Percentiles rank a stretch among this genome's conserved stretches.
Evolutionary conservation across 2,113 vertebrate genomes (phyloP).

Genomic region (Megaceryle torquata): DNA sequence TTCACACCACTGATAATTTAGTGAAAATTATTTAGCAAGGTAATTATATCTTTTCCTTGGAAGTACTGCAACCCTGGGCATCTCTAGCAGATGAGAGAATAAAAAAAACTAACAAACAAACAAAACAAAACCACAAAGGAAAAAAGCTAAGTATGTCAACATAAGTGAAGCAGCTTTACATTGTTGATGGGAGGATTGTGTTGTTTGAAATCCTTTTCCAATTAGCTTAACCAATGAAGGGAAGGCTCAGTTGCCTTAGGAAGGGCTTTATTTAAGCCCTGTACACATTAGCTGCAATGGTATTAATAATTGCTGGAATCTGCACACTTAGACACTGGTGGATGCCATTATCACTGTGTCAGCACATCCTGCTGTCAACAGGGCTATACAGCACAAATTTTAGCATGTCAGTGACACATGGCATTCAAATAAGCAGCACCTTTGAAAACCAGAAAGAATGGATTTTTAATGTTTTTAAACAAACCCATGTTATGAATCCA

Average conservation of each 20-base stretch:
- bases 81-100: background rate
- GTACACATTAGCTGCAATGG: background rate
- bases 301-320: slow-evolving; percentile 12
- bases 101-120: background rate
- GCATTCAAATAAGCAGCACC: background rate
- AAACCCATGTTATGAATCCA: background rate
- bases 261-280: slow-evolving; percentile 29
- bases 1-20: background rate
- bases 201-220: slow-evolving; percentile 43
- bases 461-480: background rate
- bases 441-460: background rate
- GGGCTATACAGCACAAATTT: background rate
- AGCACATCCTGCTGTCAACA: slow-evolving; percentile 22
- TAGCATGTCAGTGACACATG: background rate
- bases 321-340: background rate
- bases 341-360: background rate
- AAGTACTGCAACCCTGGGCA: background rate
- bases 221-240: slow-evolving; percentile 32
- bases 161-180: slow-evolving; percentile 17
- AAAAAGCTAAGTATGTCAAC: background rate
- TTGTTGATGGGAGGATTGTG: background rate
- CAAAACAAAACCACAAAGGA: background rate
- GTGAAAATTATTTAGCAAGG: background rate
- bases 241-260: slow-evolving; percentile 21
- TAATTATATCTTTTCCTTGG: background rate